Conservation (phyloP, 2,888 invertebrate species). For the Schizaphis graminum region DNA sequence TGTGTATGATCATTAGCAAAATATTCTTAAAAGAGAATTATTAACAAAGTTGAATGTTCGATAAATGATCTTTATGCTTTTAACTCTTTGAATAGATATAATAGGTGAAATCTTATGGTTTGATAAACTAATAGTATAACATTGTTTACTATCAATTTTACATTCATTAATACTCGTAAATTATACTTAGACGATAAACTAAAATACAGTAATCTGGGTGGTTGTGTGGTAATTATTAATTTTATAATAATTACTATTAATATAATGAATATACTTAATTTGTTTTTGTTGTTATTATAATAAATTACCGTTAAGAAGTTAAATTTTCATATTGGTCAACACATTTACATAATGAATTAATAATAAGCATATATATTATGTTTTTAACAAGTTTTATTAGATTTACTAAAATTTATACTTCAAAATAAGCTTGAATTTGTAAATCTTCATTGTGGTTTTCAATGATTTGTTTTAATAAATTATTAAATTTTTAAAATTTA, state of each 20-base stretch:
- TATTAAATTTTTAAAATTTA: not conserved
- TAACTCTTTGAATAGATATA: not conserved
- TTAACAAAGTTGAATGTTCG: constrained; percentile 21
- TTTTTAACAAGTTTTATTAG: not conserved
- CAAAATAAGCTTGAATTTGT: not conserved
- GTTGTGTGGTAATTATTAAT: not conserved
- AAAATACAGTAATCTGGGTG: not conserved
- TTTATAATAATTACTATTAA: not conserved
- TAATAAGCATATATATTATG: not conserved
- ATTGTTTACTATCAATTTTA: not conserved
- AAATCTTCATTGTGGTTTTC: not conserved
- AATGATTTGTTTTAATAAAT: not conserved
- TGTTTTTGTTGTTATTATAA: not conserved
- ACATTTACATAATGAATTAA: not conserved
- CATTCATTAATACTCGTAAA: not conserved
- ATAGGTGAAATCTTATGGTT: not conserved
- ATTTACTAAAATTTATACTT: not conserved
- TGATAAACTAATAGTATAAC: not conserved
- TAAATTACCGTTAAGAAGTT: not conserved
- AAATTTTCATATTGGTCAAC: not conserved
- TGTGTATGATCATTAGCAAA: not conserved
- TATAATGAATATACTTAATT: not conserved
- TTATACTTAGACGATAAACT: not conserved
- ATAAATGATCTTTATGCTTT: not conserved
- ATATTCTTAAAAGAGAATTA: not conserved